Conservation (phyloP, 2,888 invertebrate species). For the Scelioninae gen. 1 region DNA sequence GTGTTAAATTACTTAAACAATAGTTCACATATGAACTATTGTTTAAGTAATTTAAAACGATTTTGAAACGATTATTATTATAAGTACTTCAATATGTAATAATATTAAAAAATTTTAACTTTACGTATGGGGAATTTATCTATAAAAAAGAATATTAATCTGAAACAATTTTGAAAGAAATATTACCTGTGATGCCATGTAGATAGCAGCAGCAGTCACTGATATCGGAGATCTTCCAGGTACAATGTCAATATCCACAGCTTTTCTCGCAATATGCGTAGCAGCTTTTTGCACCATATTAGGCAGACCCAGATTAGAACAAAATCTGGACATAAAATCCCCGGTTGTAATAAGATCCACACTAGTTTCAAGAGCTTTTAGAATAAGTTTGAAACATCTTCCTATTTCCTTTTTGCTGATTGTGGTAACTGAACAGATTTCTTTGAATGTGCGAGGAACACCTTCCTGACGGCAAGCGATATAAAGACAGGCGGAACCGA, state of each 20-base stretch:
- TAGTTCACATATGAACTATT: no score
- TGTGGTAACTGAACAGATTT: conserved; percentile 99
- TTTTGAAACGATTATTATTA: no score
- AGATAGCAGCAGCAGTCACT: conserved; percentile 99
- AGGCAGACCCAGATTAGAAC: conserved; percentile 96
- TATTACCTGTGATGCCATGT: conserved; percentile 97
- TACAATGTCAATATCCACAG: conserved; percentile 98
- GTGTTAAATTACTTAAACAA: no score
- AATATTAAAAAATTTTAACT: no score
- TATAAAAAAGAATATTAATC: no score
- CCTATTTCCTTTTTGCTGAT: conserved; percentile 99
- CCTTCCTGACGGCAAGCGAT: conserved; percentile 99
- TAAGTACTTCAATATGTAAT: no score
- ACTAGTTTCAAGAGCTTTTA: conserved; percentile 97
- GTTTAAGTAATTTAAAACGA: no score
- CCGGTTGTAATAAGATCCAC: conserved; percentile 99
- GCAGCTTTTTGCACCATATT: conserved; percentile 96
- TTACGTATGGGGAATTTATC: no score
- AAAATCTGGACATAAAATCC: conserved; percentile 99
- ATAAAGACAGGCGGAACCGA: conserved; percentile 99
- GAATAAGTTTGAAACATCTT: conserved; percentile 97
- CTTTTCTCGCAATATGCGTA: conserved; percentile 97
- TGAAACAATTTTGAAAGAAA: conserved; percentile 1
- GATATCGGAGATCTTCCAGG: conserved; percentile 99
- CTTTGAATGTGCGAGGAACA: conserved; percentile 99